Evolutionary conservation across 2,797 vertebrate genomes (phyloP).

Genomic region (Acestrorhynchus altus): DNA sequence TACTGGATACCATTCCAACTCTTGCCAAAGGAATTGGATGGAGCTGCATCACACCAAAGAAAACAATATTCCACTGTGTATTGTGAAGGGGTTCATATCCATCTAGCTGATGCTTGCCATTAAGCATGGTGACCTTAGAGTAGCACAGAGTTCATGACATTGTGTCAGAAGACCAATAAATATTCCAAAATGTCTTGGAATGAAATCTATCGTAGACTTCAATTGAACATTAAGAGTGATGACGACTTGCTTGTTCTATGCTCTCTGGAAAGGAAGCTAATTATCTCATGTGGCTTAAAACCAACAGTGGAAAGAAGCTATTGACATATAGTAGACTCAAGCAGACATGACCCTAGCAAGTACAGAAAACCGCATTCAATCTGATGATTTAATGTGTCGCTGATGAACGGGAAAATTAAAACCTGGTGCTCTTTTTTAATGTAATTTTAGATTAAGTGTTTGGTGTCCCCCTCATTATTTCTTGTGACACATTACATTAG

Average conservation of each 20-base stretch:
- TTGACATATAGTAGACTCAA: background rate
- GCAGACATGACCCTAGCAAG: background rate
- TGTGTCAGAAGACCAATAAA: too few species aligned
- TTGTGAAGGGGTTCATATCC: too few species aligned
- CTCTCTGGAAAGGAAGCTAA: background rate
- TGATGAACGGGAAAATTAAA: constrained; percentile 59
- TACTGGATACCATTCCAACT: background rate
- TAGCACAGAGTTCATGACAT: too few species aligned
- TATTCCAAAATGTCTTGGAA: too few species aligned
- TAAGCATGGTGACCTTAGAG: too few species aligned
- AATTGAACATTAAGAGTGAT: too few species aligned
- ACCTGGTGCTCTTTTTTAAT: constrained; percentile 48
- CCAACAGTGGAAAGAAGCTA: background rate
- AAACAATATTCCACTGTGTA: background rate
- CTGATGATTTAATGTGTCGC: constrained; percentile 65
- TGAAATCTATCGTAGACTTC: too few species aligned
- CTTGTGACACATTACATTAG: constrained; percentile 55
- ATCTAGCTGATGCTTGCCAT: too few species aligned
- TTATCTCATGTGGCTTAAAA: background rate
- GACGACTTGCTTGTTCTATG: too few species aligned
- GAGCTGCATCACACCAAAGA: background rate
- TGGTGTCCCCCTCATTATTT: constrained; percentile 57
- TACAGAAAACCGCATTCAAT: constrained; percentile 56
- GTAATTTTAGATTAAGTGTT: constrained; percentile 58
- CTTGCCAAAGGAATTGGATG: background rate